phyloP scores from a whole-genome alignment of 2,113 vertebrate genomes.

The Ahaetulla prasina region DNA sequence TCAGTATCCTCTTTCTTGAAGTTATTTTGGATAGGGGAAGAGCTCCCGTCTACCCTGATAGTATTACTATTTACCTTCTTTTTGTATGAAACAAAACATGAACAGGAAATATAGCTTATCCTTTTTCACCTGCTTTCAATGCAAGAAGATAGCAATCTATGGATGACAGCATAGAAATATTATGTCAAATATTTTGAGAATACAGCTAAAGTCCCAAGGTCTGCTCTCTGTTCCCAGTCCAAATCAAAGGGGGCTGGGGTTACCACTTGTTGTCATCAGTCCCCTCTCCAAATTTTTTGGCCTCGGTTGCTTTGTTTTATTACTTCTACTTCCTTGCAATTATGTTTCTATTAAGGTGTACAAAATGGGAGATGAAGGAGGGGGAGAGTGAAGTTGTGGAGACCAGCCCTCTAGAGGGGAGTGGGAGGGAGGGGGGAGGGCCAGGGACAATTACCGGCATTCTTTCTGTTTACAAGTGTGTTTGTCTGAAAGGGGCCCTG shows the following conservation, averaged over 20 bases:
- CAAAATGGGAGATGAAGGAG: slow-evolving; percentile 26
- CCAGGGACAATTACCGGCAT: slow-evolving; percentile 84
- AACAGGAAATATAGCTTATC: neutral
- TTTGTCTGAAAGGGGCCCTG: slow-evolving; percentile 86
- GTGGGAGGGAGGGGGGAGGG: slow-evolving; percentile 60
- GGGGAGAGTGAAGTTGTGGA: slow-evolving; percentile 28
- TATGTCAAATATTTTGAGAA: neutral
- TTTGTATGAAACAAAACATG: neutral
- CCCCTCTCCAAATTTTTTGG: neutral
- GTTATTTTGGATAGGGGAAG: neutral
- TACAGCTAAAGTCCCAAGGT: neutral
- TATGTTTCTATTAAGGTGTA: slow-evolving; percentile 55
- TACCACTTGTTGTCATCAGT: neutral
- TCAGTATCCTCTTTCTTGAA: neutral
- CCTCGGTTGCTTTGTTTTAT: slow-evolving; percentile 20
- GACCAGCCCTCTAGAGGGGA: slow-evolving; percentile 55
- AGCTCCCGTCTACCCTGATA: neutral
- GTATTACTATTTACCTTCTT: neutral
- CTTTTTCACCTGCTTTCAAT: neutral
- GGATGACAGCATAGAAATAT: neutral
- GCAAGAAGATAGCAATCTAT: neutral
- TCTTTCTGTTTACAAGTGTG: slow-evolving; percentile 95
- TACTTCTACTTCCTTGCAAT: slow-evolving; percentile 32
- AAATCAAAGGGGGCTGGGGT: neutral
- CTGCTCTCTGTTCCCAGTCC: neutral